Percentiles rank a stretch among this genome's conserved stretches.
phyloP scores from a whole-genome alignment of 2,888 invertebrate species.

The Blastobasis adustella region DNA sequence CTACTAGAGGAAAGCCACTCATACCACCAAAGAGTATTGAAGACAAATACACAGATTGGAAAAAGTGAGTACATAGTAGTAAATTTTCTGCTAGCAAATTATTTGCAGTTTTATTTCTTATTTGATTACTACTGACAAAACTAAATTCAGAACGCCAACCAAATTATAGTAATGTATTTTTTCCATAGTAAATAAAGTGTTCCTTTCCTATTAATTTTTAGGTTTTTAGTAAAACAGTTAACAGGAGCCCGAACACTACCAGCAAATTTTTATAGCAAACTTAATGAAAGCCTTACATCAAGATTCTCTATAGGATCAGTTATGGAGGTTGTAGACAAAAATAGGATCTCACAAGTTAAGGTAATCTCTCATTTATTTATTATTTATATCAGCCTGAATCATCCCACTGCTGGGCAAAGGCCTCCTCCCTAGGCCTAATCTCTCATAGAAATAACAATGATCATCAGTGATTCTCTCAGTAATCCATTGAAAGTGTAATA shows the following conservation, averaged over 20 bases:
- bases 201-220: conserved; percentile 32
- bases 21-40: conserved; percentile 96
- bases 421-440: no score
- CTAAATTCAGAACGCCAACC: no score
- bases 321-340: conserved; percentile 97
- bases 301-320: conserved; percentile 88
- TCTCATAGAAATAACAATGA: no score
- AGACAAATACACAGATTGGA: conserved; percentile 96
- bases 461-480: no score
- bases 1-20: conserved; percentile 93
- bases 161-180: no score
- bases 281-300: conserved; percentile 88
- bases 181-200: no score
- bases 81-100: no score
- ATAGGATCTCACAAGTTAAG: conserved; percentile 93
- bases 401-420: no score
- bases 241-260: conserved; percentile 97
- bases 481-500: no score
- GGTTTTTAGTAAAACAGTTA: conserved; percentile 89
- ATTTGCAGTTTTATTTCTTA: no score
- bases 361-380: conserved; percentile 19
- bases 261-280: conserved; percentile 92
- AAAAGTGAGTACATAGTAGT: conserved; percentile 72
- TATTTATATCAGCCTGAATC: no score
- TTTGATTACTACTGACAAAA: no score